Evolutionary conservation across 1,140 invertebrate genomes (phyloP), one percentile per base, ranked within the genome.

Genomic region (Mamestra configurata): DNA sequence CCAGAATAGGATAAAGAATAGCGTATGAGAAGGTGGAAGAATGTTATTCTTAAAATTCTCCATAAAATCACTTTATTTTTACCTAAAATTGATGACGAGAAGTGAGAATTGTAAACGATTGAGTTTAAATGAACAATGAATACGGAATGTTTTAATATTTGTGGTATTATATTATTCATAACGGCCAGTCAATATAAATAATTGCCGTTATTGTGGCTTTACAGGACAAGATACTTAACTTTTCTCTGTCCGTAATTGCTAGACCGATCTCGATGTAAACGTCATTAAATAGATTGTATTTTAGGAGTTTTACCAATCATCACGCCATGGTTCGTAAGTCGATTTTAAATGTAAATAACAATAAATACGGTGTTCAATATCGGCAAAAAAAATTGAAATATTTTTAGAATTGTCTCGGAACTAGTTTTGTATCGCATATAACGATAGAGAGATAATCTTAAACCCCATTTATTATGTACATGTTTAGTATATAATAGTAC

Each of bases 361-460:
- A 79, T 82, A 79, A 79, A 73, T 70, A 79, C 59, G 76, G 85
- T 87, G 85, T 87, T 87, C 83, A 87, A 37, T 85, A 79, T 76
- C 71, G 77, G 70, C 61, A 79, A 77, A 84, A 77, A 49, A 46
- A 77, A 43, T 46, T 55, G 24, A 37, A 61, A 76, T 76, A 76
- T 76, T 76, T 76, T 76, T 76, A 76, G 55, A 76, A 31, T 73
- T 27, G 15, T 76, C 73, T 76, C 57, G 37, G 77, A 71, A 80
- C 53, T 86, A 86, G 83, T 83, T 85, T 84, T 83, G 53, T 84
- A 86, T 83, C 40, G 51, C 72, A 82, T 82, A 79, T 83, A 79
- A 83, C 79, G 81, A 70, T 49, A 80, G 78, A 76, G 80, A 79
- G 55, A 80, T 81, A 70, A 84, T 80, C 80, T 82, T 80, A 81